Evolutionary conservation across 1,140 invertebrate species (phyloP), one percentile per base, ranked within the genome.

Genomic region (Idris sp.): DNA sequence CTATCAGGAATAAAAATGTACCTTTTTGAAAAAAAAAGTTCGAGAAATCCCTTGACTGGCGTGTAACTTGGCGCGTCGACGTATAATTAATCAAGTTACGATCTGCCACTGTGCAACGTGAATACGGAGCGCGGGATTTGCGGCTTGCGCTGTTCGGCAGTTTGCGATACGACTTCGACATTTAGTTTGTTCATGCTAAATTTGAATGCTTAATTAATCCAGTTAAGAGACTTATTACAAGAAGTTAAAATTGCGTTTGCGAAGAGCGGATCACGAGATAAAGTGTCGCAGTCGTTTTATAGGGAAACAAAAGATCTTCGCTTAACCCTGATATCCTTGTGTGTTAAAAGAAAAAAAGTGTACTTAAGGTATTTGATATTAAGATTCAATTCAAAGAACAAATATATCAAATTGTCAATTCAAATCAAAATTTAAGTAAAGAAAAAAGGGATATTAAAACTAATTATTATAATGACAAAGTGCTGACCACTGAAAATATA

Each of bases 1-100:
- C n/a, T n/a, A n/a, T n/a, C n/a, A n/a, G n/a, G n/a, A 36, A 6
- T 15, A 36, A 36, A 36, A 36, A 13, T 22, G 4, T 11, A 15
- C 13, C 6, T 1, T 36, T 36, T 7, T 13, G 2, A 0, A 11
- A 25, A 54, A 28, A 31, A 46, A 22, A 28, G 13, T 19, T 11
- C 10, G 28, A 35, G 30, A 33, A 68, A 49, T 43, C 36, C 9
- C 28, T 28, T 14, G 44, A 51, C 36, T 58, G 43, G 43, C 53
- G 35, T 49, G 44, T 53, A 69, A 59, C 44, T 59, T 59, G 16
- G 46, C 44, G 28, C 54, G 36, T 58, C 54, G 65, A 65, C 46
- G 48, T 65, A 74, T 73, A 65, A 74, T 74, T 65, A 64, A 74
- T 74, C 41, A 64, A 74, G 69, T 65, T 74, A 74, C 69, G 53